Percentiles rank a stretch among this genome's conserved stretches.
phyloP scores from a whole-genome alignment of 2,888 invertebrate species.

The Eupithecia exiguata region DNA sequence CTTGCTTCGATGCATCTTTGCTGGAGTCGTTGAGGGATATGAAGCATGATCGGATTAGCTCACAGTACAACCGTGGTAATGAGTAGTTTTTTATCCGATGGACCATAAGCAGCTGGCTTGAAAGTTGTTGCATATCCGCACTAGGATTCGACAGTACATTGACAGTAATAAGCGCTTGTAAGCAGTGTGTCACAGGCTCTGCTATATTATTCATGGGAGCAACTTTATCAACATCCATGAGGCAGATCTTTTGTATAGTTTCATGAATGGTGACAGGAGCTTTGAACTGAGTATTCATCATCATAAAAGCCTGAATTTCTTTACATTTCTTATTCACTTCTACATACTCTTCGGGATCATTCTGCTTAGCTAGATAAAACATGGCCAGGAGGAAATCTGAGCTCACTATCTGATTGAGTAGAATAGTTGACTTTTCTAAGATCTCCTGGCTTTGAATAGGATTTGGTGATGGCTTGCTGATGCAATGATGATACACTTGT shows the following conservation, averaged over 20 bases:
- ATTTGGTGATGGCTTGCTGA: constrained; percentile 76
- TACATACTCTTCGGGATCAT: constrained; percentile 87
- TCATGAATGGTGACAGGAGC: constrained; percentile 84
- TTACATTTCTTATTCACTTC: constrained; percentile 90
- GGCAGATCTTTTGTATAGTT: constrained; percentile 84
- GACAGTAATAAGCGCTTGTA: constrained; percentile 92
- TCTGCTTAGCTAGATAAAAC: constrained; percentile 92
- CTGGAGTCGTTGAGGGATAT: constrained; percentile 94
- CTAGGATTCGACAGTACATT: constrained; percentile 94
- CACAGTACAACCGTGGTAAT: constrained; percentile 92
- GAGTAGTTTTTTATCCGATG: constrained; percentile 92
- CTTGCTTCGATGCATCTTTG: constrained; percentile 90
- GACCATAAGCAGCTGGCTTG: constrained; percentile 92
- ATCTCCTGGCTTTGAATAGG: constrained; percentile 84
- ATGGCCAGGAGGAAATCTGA: constrained; percentile 91
- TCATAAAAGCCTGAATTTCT: constrained; percentile 86
- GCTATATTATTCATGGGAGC: constrained; percentile 81
- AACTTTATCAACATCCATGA: constrained; percentile 85
- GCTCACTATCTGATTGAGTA: constrained; percentile 87
- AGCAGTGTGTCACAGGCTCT: constrained; percentile 88
- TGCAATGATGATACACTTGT: constrained; percentile 86
- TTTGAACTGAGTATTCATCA: constrained; percentile 83
- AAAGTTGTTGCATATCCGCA: constrained; percentile 90
- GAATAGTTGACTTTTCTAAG: constrained; percentile 87
- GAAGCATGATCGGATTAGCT: constrained; percentile 94